Evolutionary conservation across 2,797 vertebrate species (phyloP).

Genomic region (Trachops cirrhosus): DNA sequence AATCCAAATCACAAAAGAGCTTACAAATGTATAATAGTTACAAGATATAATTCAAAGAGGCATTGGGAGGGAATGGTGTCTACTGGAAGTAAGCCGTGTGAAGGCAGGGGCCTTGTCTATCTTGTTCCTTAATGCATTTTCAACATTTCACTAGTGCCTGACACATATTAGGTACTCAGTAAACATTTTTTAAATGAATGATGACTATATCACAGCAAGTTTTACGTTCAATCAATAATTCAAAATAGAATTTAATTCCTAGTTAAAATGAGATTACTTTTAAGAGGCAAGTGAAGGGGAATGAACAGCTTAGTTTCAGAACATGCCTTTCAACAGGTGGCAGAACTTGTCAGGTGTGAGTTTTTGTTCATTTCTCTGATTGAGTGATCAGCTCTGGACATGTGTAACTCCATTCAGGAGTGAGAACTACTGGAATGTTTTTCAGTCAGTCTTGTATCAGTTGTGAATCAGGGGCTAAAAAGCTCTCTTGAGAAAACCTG

Average conservation of each 20-base stretch:
- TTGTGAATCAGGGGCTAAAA: not conserved
- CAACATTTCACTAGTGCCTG: not conserved
- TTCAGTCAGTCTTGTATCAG: not conserved
- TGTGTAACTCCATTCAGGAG: not conserved
- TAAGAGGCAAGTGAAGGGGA: not conserved
- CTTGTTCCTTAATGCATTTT: not conserved
- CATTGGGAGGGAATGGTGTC: not conserved
- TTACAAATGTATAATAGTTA: not conserved
- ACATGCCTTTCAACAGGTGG: not conserved
- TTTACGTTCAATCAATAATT: not conserved
- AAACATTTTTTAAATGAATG: not conserved
- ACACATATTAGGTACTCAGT: not conserved
- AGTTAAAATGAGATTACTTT: constrained; percentile 12
- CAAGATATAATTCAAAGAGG: not conserved
- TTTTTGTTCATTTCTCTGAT: not conserved
- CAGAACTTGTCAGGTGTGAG: not conserved
- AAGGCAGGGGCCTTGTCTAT: not conserved
- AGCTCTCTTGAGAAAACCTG: not conserved
- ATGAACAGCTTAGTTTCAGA: not conserved
- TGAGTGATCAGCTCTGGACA: not conserved
- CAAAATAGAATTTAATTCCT: constrained; percentile 5
- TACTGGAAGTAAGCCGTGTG: not conserved
- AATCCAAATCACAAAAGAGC: not conserved
- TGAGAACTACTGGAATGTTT: not conserved
- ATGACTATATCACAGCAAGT: not conserved